Evolutionary conservation across 2,113 vertebrate genomes (phyloP), one percentile per base, ranked within the genome.

Genomic region (Chrysochloris asiatica): DNA sequence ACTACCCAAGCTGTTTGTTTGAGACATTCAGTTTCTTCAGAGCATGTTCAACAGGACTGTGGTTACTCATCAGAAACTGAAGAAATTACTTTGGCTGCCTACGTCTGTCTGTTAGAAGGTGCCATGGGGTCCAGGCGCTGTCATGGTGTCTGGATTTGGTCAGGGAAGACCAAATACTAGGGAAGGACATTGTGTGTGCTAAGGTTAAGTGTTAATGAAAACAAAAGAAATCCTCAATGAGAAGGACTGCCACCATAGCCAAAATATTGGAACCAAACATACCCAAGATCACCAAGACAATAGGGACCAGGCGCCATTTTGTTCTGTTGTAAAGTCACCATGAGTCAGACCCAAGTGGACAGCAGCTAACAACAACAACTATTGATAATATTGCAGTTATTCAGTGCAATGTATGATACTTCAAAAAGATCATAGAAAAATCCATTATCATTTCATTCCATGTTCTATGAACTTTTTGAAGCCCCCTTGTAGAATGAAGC

Each of bases 41-140:
- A 10, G 52, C 28, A 50, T 21, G 33, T 21, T 33, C 52, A 79
- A 28, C 30, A 87, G 30, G 69, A 73, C 38, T 67, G 84, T 36
- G 63, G 1, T 14, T 8, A 73, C 65, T 92, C 76, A 47, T 88
- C 63, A n/a, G 43, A 63, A 94, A 26, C 94, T 94, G 91, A 92
- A 96, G 83, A 90, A 95, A 92, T 47, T 61, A 38, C 38, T 96
- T 88, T 86, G 94, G 92, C 90, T 93, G 63, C 82, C 92, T 92
- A 38, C 92, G 72, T 95, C 95, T 94, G 83, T 86, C n/a, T n/a
- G n/a, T n/a, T n/a, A 89, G 90, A 79, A 96, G 78, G 91, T 3
- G 1, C 81, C 95, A 92, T 22, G 88, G 54, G 79, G 50, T 88
- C 96, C 93, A 96, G 95, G 95, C 94, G 93, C 75, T 94, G 81